These are phyloP conservation scores for Xenopus petersii DNA, from an alignment of 2,797 vertebrate species.

Conservation along the genomic window DNA sequence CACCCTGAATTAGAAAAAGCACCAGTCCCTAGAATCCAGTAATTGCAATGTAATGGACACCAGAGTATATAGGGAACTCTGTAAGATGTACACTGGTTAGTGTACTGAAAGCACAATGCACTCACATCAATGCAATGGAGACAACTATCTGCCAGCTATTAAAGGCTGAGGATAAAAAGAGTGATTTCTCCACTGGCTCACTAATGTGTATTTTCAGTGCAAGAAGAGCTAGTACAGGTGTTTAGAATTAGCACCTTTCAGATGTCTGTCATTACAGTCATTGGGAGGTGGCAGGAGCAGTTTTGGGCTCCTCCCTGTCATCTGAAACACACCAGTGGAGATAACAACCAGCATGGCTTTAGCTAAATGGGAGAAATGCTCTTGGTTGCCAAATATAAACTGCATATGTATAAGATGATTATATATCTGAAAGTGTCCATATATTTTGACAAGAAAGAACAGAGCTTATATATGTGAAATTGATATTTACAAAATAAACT, in stretches of 20 bases:
- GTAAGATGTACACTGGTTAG: not conserved
- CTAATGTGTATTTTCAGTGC: too few relatives aligned
- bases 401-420: slow-evolving; percentile 1
- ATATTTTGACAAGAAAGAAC: not conserved
- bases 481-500: slow-evolving; percentile 27
- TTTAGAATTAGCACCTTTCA: too few relatives aligned
- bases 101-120: not conserved
- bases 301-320: too few relatives aligned
- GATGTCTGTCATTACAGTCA: too few relatives aligned
- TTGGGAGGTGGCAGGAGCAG: too few relatives aligned
- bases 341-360: not conserved
- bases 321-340: not conserved
- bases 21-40: too few relatives aligned
- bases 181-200: not conserved
- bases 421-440: not conserved
- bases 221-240: too few relatives aligned
- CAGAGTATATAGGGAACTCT: not conserved
- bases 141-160: not conserved
- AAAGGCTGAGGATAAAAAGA: not conserved
- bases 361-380: not conserved
- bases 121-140: too few relatives aligned
- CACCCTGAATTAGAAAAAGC: too few relatives aligned
- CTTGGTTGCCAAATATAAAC: slow-evolving; percentile 11
- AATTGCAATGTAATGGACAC: not conserved
- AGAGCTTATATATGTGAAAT: slow-evolving; percentile 25